Evolutionary conservation across 2,797 vertebrate species (phyloP).

Genomic region (Pangasius mekongensis): DNA sequence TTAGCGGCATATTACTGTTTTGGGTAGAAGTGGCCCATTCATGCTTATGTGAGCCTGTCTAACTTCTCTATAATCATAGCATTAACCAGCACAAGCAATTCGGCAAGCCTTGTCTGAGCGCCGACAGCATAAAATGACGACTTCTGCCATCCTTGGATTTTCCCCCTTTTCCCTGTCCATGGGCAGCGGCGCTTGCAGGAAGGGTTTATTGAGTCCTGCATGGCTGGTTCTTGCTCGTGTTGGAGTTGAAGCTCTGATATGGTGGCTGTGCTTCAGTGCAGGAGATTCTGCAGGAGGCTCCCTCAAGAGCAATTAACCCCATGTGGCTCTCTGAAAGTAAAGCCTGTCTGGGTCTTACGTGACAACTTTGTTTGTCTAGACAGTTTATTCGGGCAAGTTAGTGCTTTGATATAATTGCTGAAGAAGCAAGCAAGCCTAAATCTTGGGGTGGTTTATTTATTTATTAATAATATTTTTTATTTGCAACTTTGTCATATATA

Average conservation of each 20-base stretch:
- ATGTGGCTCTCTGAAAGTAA: neutral
- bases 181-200: constrained; percentile 20
- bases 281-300: constrained; percentile 27
- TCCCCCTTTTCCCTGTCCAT: constrained; percentile 8
- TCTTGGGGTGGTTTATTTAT: neutral
- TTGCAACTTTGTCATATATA: neutral
- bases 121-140: neutral
- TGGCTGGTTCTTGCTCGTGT: constrained; percentile 65
- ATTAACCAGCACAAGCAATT: constrained; percentile 5
- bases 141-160: neutral
- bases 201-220: constrained; percentile 62
- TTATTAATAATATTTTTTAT: neutral
- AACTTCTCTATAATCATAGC: constrained; percentile 3
- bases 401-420: neutral
- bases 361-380: constrained; percentile 6
- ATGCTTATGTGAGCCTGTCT: neutral
- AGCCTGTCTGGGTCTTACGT: neutral
- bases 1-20: neutral
- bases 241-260: constrained; percentile 58
- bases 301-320: constrained; percentile 27
- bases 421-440: neutral
- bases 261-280: constrained; percentile 43
- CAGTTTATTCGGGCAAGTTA: neutral
- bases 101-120: neutral
- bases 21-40: neutral